Conservation (phyloP, 2,888 invertebrate species). For the Orchesellides sinensis region DNA sequence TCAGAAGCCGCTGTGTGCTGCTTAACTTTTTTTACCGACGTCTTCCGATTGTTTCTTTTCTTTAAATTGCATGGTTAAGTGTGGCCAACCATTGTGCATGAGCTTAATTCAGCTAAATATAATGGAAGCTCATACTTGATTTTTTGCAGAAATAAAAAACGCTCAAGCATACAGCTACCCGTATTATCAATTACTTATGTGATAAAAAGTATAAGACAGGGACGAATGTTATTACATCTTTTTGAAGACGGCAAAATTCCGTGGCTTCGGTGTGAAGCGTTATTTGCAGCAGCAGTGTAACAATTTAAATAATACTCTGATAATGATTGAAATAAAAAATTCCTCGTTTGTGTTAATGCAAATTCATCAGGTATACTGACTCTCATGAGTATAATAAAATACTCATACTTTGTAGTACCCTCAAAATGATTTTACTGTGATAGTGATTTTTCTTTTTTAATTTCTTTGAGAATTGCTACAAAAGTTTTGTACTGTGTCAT, state of each 20-base stretch:
- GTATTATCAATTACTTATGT: background rate
- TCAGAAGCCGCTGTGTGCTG: constrained; percentile 30
- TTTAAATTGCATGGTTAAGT: constrained; percentile 14
- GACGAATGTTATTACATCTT: constrained; percentile 24
- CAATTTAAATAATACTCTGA: no score
- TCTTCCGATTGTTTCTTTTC: background rate
- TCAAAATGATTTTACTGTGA: background rate
- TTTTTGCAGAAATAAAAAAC: constrained; percentile 44
- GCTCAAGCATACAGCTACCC: constrained; percentile 37
- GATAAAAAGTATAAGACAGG: constrained; percentile 34
- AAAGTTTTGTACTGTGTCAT: constrained; percentile 51
- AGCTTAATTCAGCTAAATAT: constrained; percentile 34
- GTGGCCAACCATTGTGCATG: constrained; percentile 13
- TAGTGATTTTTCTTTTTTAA: background rate
- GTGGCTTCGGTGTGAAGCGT: constrained; percentile 39
- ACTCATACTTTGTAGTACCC: no score
- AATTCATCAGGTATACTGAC: no score
- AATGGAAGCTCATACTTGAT: constrained; percentile 23
- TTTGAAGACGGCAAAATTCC: constrained; percentile 33
- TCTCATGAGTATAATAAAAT: no score
- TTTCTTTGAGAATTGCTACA: constrained; percentile 2
- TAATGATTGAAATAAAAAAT: no score
- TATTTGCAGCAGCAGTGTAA: background rate
- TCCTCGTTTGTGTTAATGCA: no score
- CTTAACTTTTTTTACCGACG: constrained; percentile 21